Base-by-base conservation (phyloP, 2,888 invertebrate genomes). In the Tridacna gigas region DNA sequence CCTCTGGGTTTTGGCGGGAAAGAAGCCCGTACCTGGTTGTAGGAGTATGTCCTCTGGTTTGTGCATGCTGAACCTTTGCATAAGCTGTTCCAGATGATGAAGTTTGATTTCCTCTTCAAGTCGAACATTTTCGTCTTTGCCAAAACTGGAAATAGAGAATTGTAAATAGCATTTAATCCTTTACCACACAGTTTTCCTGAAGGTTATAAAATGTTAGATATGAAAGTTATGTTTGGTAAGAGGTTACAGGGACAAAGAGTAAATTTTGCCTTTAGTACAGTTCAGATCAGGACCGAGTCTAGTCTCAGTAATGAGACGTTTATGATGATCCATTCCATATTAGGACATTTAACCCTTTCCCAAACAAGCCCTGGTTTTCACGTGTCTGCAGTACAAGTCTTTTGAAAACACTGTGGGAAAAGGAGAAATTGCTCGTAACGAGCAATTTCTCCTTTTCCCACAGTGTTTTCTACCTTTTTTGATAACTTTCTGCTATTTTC, bases 31-130 rank as follows among this genome's bases (percentile, higher is more conserved):
- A 25, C 90, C 91, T 74, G 91, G 89, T 77, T 90, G 91, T 67
- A 91, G 83, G 25, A 90, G 83, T 45, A 91, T 90, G 80, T 91
- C 92, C 15, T 85, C 89, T 0, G 94, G 93, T 69, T 89, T 83
- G 84, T 94, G 94, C 28, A 81, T 89, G 37, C 90, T 82, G 86
- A 94, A 94, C 82, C 91, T 91, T 20, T 91, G 82, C 91, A 93
- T 92, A 65, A 94, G 90, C 84, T 93, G 91, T 67, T 94, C 89
- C 63, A 94, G 91, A 79, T 94, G 94, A n/a, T 91, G 90, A 0
- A 94, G 89, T 63, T 94, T 92, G 79, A 94, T 92, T 76, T 92
- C 90, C 60, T 94, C 94, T 87, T 94, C 94, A 77, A 94, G 88
- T 1, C 94, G 91, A 1, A 91, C 86, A 84, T 91, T 91, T 26